Evolutionary conservation across 2,888 invertebrate species (phyloP), one percentile per base, ranked within the genome.

Genomic region (Erpobdella octoculata): DNA sequence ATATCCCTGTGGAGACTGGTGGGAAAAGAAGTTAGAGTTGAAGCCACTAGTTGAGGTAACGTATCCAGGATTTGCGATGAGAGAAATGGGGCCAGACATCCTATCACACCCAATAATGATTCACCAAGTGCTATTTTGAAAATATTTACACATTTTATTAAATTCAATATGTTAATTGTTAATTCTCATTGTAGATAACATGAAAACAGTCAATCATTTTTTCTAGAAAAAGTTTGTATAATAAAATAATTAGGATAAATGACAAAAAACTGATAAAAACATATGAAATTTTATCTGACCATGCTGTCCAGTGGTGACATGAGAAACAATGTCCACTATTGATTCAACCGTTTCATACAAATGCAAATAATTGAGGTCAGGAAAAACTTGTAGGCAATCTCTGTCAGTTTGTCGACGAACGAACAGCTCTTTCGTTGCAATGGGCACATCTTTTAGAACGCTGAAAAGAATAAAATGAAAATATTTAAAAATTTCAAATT

Each of bases 11-110:
- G 95, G 71, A 97, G 85, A 70, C 90, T 88, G 66, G 88, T 87
- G 0, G 97, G 97, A 80, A 98, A 88, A 65, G 92, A 91, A 71
- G 93, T 91, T 79, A 98, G 90, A 77, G 93, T 90, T 78, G 93
- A 92, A 68, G 97, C 95, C 65, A 93, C 90, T 78, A 94, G 86
- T 83, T 94, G 94, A 31, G 97, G 94, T 78, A 98, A 86, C 79
- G 92, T 92, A 85, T 97, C 96, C 78, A 98, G 91, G 80, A 92
- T 87, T 81, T 97, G 96, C 82, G 93, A 91, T 83, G 97, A 96
- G 80, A 98, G 86, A 85, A 98, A 98, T 15, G 97, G 94, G 75
- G 97, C 87, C 77, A 98, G 87, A 82, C 95, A 95, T 75, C 93
- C 92, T 76, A 97, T 86, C 78, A 94, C 93, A 84, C 94, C 93